Evolutionary conservation across 2,888 invertebrate species (phyloP).

Genomic region (Linyphia triangularis): DNA sequence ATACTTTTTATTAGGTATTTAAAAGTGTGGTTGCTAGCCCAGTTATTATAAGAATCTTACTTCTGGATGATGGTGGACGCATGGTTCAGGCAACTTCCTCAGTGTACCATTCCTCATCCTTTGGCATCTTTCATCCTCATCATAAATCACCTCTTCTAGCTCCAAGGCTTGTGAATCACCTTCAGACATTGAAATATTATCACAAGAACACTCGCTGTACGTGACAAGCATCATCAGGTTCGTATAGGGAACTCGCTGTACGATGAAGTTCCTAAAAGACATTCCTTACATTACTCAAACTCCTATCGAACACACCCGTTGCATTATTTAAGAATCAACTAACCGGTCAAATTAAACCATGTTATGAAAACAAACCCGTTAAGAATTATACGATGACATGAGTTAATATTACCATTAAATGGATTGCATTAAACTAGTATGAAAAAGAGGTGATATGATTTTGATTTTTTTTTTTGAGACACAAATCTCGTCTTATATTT

Average conservation of each 20-base stretch:
- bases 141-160: constrained; percentile 74
- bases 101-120: constrained; percentile 73
- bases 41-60: too few species aligned
- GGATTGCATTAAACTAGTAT: too few species aligned
- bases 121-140: constrained; percentile 69
- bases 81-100: constrained; percentile 74
- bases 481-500: too few species aligned
- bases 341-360: background rate
- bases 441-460: too few species aligned
- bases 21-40: too few species aligned
- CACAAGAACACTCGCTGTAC: constrained; percentile 75
- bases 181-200: constrained; percentile 37
- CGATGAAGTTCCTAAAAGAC: constrained; percentile 74
- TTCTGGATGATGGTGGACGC: constrained; percentile 77
- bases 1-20: too few species aligned
- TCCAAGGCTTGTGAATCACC: constrained; percentile 66
- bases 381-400: background rate
- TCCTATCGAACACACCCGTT: constrained; percentile 1
- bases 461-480: too few species aligned
- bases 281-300: constrained; percentile 23
- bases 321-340: background rate
- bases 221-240: constrained; percentile 76
- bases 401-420: too few species aligned
- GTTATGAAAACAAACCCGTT: background rate
- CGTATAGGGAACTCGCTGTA: constrained; percentile 76